Conservation (phyloP, 2,888 invertebrate species). For the Andrena praecox region DNA sequence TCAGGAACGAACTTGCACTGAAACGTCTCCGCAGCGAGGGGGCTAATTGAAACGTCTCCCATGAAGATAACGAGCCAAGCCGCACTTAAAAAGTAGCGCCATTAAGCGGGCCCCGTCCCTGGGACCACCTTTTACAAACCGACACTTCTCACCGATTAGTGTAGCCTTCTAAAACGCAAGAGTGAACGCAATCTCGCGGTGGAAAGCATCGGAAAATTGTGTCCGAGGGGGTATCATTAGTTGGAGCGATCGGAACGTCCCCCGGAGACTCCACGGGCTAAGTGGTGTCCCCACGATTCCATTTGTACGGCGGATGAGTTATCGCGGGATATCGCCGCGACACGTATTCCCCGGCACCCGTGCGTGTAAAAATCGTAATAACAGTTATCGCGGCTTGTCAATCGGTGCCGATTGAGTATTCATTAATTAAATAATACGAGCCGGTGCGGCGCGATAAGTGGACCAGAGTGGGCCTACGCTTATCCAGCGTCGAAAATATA, state of each 20-base stretch:
- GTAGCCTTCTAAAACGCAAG: conserved; percentile 35
- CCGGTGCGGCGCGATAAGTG: conserved; percentile 60
- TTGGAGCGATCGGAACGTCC: conserved; percentile 4
- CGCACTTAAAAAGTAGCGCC: conserved; percentile 38
- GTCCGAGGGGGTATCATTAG: conserved; percentile 54
- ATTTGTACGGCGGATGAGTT: conserved; percentile 58
- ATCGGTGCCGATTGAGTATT: conserved; percentile 74
- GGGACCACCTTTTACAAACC: conserved; percentile 36
- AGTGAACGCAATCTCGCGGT: conserved; percentile 17
- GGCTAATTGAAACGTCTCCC: conserved; percentile 56
- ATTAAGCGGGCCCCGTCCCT: conserved; percentile 29
- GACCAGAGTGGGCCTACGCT: conserved; percentile 43
- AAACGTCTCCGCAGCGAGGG: neutral
- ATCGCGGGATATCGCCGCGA: conserved; percentile 69
- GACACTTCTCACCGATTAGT: conserved; percentile 45
- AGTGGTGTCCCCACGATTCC: conserved; percentile 63
- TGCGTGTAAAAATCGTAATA: conserved; percentile 77
- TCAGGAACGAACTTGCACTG: neutral
- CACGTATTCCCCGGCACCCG: conserved; percentile 65
- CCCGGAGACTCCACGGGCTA: conserved; percentile 45
- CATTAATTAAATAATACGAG: conserved; percentile 80
- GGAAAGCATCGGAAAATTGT: conserved; percentile 68
- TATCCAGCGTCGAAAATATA: conserved; percentile 57
- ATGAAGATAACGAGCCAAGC: conserved; percentile 37
- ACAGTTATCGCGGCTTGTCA: conserved; percentile 74